Conservation (phyloP, 2,888 invertebrate species). For the Eulithis prunata region DNA sequence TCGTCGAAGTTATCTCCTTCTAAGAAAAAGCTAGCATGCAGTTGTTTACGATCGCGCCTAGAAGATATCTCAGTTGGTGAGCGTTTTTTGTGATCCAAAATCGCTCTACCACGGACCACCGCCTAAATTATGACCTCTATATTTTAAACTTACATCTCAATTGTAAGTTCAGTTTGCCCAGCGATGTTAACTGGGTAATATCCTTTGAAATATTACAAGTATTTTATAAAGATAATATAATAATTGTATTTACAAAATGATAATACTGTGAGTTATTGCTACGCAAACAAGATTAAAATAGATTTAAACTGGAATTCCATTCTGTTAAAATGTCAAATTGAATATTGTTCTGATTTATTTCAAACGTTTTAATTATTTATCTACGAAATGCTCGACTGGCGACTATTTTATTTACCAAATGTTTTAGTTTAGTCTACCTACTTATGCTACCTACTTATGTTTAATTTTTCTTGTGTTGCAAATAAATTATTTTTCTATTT, state of each 20-base stretch:
- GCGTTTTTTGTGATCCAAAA: neutral
- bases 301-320: slow-evolving; percentile 23
- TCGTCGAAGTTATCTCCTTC: no score
- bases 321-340: slow-evolving; percentile 10
- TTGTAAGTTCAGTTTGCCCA: slow-evolving; percentile 59
- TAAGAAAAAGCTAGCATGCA: no score
- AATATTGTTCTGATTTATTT: no score
- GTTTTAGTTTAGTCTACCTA: no score
- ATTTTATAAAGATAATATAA: slow-evolving; percentile 69
- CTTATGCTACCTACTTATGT: no score
- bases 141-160: slow-evolving; percentile 70
- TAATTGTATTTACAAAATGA: slow-evolving; percentile 48
- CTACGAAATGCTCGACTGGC: no score
- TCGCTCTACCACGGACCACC: slow-evolving; percentile 46
- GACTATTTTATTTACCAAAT: no score
- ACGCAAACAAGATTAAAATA: slow-evolving; percentile 57
- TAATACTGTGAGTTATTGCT: slow-evolving; percentile 77
- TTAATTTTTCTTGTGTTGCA: no score
- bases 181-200: slow-evolving; percentile 55
- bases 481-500: no score
- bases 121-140: slow-evolving; percentile 52
- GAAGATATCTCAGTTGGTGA: no score
- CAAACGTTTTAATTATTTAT: no score
- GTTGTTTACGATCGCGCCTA: no score
- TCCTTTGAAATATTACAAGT: slow-evolving; percentile 77